Evolutionary conservation across 2,113 vertebrate genomes (phyloP), one percentile per base, ranked within the genome.

Genomic region (Plotosus lineatus): DNA sequence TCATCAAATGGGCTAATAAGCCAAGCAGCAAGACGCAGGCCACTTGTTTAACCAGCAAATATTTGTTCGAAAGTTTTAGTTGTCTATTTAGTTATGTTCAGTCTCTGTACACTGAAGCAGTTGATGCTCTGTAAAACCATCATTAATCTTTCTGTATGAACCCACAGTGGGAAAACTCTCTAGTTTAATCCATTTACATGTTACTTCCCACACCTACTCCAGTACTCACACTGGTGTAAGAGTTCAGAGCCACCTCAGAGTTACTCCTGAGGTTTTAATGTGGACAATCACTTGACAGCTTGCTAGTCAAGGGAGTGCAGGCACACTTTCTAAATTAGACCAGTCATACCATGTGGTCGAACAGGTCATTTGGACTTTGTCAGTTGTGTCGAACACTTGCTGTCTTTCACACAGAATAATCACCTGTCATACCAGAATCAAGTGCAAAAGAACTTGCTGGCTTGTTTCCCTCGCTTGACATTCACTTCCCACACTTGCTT

Each of bases 71-170:
- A n/a, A n/a, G n/a, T n/a, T n/a, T n/a, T n/a, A n/a, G n/a, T n/a
- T n/a, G n/a, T n/a, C n/a, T n/a, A n/a, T n/a, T n/a, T n/a, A n/a
- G n/a, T n/a, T n/a, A n/a, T n/a, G 11, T 46, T 46, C 11, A 6
- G 11, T 19, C 46, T 28, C 28, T 19, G 36, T 31, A 42, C 33
- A 79, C 11, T 42, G n/a, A 55, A 77, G 50, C 84, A 79, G 88
- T 84, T 86, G 81, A 84, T 84, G 78, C 81, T 86, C 75, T 78
- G 87, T 85, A 86, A 87, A 88, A 83, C 58, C 81, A 50, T 21
- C 78, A 31, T 74, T 26, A 42, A 78, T 36, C 63, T 85, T 55
- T 87, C 78, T 90, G 87, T 87, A 77, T 86, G 85, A 79, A 80
- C 78, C 60, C 79, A 82, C 8, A 76, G 78, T 86, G 44, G 78